Percentiles rank a stretch among this genome's conserved stretches.
Evolutionary conservation across 2,888 invertebrate species (phyloP).

Genomic region (Drosophila demipolita): DNA sequence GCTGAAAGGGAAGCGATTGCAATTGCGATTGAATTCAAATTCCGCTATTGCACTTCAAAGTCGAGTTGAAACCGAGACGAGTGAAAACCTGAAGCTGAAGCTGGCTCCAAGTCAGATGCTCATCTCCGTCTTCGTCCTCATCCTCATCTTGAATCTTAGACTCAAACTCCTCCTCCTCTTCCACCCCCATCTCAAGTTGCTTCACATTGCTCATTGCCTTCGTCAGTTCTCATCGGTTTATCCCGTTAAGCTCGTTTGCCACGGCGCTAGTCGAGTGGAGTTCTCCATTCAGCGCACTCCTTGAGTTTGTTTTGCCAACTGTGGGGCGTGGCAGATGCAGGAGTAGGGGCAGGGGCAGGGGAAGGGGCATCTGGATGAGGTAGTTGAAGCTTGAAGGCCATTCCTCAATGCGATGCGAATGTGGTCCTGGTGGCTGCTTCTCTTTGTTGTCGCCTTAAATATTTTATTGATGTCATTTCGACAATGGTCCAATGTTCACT

Average conservation of each 20-base stretch:
- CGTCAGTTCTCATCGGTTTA: constrained; percentile 57
- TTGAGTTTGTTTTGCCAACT: constrained; percentile 50
- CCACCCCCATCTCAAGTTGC: background rate
- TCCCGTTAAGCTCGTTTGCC: constrained; percentile 71
- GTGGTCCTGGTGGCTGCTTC: constrained; percentile 33
- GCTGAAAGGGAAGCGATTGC: constrained; percentile 50
- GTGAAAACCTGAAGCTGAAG: constrained; percentile 38
- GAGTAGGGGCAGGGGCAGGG: constrained; percentile 8
- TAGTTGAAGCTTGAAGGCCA: constrained; percentile 53
- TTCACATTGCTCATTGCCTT: constrained; percentile 15
- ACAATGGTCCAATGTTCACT: constrained; percentile 71
- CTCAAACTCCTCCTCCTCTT: background rate
- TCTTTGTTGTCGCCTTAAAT: constrained; percentile 66
- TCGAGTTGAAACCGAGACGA: constrained; percentile 49
- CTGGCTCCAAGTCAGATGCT: constrained; percentile 47
- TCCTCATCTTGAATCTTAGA: constrained; percentile 9
- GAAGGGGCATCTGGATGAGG: constrained; percentile 1
- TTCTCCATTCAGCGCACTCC: constrained; percentile 28
- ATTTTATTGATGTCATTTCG: constrained; percentile 78
- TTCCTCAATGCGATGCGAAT: constrained; percentile 28
- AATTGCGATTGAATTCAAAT: constrained; percentile 74
- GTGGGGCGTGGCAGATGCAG: background rate
- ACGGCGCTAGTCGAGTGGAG: constrained; percentile 59
- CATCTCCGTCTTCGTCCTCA: constrained; percentile 1
- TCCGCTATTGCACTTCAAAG: constrained; percentile 71